A percentile compares a stretch with the other conserved stretches of the same genome.
Conservation (phyloP, 2,113 vertebrate species). For the Neodon shergylaensis region DNA sequence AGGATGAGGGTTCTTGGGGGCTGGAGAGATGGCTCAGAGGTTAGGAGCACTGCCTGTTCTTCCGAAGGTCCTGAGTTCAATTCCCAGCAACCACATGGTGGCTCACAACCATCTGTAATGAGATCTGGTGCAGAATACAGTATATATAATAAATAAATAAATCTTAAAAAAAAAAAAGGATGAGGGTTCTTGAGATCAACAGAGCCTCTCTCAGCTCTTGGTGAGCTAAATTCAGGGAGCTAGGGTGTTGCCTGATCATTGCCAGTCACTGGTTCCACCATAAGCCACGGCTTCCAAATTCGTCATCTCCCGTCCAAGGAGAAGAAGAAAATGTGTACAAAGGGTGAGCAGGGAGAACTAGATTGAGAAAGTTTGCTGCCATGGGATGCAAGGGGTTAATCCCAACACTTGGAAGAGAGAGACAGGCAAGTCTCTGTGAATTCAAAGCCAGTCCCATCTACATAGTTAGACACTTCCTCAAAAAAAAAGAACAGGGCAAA, state of each 20-base stretch:
- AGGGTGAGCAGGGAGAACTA: neutral
- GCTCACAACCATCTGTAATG: too few relatives aligned
- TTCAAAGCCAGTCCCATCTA: neutral
- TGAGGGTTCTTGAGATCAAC: neutral
- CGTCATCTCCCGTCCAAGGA: neutral
- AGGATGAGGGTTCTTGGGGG: neutral
- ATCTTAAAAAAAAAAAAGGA: neutral
- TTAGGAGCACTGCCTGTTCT: too few relatives aligned
- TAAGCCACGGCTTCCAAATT: neutral
- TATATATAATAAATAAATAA: too few relatives aligned
- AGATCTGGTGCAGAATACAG: too few relatives aligned
- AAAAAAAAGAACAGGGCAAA: neutral
- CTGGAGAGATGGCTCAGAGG: too few relatives aligned
- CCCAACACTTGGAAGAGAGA: neutral
- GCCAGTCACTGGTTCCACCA: neutral
- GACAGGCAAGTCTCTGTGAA: neutral
- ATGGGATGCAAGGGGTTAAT: neutral
- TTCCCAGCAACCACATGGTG: too few relatives aligned
- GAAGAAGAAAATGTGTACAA: neutral
- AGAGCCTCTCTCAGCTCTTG: neutral
- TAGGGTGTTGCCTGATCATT: neutral
- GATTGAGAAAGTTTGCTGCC: neutral
- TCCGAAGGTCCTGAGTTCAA: too few relatives aligned
- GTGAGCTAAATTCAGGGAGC: neutral
- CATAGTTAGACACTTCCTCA: neutral